phyloP scores from a whole-genome alignment of 2,888 invertebrate genomes.

The Neria commutata region DNA sequence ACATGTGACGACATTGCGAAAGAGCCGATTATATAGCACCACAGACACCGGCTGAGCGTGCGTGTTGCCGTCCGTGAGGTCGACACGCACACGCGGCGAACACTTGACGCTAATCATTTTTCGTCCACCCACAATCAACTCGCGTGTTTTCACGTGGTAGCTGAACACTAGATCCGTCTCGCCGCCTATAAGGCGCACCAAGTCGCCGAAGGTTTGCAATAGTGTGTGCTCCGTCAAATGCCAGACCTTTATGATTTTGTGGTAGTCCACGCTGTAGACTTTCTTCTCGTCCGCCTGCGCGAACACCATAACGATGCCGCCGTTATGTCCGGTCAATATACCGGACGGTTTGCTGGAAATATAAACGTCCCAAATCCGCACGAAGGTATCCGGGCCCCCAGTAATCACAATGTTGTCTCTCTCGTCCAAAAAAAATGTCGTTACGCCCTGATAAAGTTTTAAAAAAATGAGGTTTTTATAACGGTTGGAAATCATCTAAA shows the following conservation, averaged over 20 bases:
- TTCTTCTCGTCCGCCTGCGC: constrained; percentile 71
- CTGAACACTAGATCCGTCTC: constrained; percentile 67
- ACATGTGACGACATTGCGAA: constrained; percentile 76
- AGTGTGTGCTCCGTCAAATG: constrained; percentile 71
- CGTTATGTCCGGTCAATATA: constrained; percentile 73
- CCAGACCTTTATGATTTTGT: constrained; percentile 78
- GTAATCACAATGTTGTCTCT: constrained; percentile 68
- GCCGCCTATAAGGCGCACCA: constrained; percentile 69
- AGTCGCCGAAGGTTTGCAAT: constrained; percentile 71
- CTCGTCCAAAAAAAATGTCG: constrained; percentile 69
- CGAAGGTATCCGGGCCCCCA: constrained; percentile 77
- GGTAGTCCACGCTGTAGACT: constrained; percentile 75
- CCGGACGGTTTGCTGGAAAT: constrained; percentile 71
- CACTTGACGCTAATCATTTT: constrained; percentile 71
- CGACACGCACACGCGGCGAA: constrained; percentile 70
- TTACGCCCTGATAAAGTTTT: constrained; percentile 64
- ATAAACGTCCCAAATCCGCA: constrained; percentile 82
- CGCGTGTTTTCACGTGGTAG: constrained; percentile 71
- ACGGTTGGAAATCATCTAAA: too few relatives aligned
- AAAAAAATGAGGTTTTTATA: neutral
- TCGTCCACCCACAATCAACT: constrained; percentile 71
- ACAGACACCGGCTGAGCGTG: constrained; percentile 74
- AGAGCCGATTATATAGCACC: constrained; percentile 77
- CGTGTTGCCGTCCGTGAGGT: constrained; percentile 75
- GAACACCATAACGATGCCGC: constrained; percentile 71